A percentile compares a stretch with the other conserved stretches of the same genome.
Evolutionary conservation across 2,113 vertebrate genomes (phyloP).

Genomic region (Nothoprocta perdicaria): DNA sequence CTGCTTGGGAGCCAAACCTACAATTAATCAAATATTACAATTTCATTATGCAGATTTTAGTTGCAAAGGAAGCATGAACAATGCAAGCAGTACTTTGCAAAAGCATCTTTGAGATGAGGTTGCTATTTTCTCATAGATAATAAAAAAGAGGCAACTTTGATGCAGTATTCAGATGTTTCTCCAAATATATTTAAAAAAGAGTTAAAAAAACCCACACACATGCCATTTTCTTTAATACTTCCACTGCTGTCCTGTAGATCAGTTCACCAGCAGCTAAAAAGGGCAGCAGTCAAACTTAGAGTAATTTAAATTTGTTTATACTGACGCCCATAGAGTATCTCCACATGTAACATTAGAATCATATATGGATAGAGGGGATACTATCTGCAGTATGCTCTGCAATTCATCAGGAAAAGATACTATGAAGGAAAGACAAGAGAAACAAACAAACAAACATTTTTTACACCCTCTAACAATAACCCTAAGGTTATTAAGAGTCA

Average conservation of each 20-base stretch:
- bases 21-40: constrained; percentile 61
- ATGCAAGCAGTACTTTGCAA: not conserved
- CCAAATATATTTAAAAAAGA: not conserved
- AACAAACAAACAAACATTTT: not conserved
- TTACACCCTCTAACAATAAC: not conserved
- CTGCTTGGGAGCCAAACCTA: constrained; percentile 75
- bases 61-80: not conserved
- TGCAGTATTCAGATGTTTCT: not conserved
- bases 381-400: not conserved
- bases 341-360: not conserved
- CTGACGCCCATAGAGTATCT: not conserved
- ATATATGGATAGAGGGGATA: not conserved
- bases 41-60: not conserved
- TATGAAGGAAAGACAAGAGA: not conserved
- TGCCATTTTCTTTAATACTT: not conserved
- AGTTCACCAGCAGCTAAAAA: not conserved
- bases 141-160: not conserved
- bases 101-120: not conserved
- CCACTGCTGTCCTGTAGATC: not conserved
- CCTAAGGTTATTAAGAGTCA: too few relatives aligned
- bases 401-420: not conserved
- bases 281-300: not conserved
- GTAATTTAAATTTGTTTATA: not conserved
- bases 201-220: not conserved
- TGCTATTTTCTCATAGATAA: not conserved